Base-by-base conservation (phyloP, 2,113 vertebrate genomes). In the Anarrhichthys ocellatus region DNA sequence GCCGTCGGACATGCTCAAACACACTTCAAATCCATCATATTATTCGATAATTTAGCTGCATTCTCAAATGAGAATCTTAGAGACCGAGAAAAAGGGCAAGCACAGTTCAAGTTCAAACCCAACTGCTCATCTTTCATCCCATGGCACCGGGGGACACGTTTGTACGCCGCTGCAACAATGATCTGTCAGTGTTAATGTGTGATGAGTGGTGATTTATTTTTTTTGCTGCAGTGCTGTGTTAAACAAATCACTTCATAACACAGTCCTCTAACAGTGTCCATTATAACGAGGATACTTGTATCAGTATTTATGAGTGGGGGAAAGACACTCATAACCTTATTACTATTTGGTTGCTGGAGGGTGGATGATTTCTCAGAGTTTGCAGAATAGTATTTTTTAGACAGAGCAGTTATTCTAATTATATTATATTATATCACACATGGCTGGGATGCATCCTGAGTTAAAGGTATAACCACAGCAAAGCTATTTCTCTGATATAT, bases 51-150 rank as follows among this genome's bases (percentile, higher is more conserved):
- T 87, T 88, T 82, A 87, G 75, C 82, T 0, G 38, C 54, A 62
- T 86, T 82, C 78, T 79, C 78, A 81, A 82, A 88, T 63, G 86
- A 87, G 83, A 59, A 79, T 84, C 50, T 81, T 72, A 86, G 66
- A 50, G 64, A 77, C 1, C 62, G 13, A 13, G 50, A 76, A 70
- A 79, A 59, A 58, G 78, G 78, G 62, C 83, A 88, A 91, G 83
- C 76, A 27, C 82, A 87, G 91, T 91, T 91, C 89, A 93, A 94
- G 92, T 90, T 90, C 87, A 90, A 87, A 87, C 78, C 83, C 82
- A 73, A 34, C 54, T 75, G 85, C 87, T 89, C 92, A 91, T 92
- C 89, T 82, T 88, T 94, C 90, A 86, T 75, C 48, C 24, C 1
- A 0, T n/a, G 84, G 83, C 81, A 69, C 29, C 20, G 24, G 52